phyloP scores from a whole-genome alignment of 2,797 vertebrate genomes.

The Enteromius viviparus region DNA sequence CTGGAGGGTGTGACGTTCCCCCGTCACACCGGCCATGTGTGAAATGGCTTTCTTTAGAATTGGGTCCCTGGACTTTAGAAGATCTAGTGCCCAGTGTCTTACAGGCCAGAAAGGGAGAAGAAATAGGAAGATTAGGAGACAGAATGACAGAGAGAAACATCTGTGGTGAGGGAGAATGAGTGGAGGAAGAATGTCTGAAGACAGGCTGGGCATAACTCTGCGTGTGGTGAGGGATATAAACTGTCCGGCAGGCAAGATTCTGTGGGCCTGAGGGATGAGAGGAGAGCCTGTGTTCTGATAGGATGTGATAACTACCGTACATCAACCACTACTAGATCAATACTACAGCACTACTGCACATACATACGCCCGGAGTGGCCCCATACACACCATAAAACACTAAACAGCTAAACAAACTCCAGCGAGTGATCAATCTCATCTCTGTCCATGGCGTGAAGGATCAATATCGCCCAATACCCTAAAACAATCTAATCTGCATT shows the following conservation, averaged over 20 bases:
- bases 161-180: slow-evolving; percentile 34
- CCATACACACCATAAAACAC: slow-evolving; percentile 39
- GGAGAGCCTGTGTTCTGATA: slow-evolving; percentile 52
- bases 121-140: slow-evolving; percentile 13
- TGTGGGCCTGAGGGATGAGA: slow-evolving; percentile 48
- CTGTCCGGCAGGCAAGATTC: slow-evolving; percentile 29
- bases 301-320: slow-evolving; percentile 59
- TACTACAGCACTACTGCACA: slow-evolving; percentile 50
- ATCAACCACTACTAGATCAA: slow-evolving; percentile 53
- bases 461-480: slow-evolving; percentile 9
- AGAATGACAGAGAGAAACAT: slow-evolving; percentile 40
- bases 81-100: slow-evolving; percentile 21
- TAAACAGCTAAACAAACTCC: slow-evolving; percentile 2
- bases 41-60: slow-evolving; percentile 40
- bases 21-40: slow-evolving; percentile 27
- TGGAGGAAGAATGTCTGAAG: slow-evolving; percentile 20
- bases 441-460: not conserved
- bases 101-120: slow-evolving; percentile 7
- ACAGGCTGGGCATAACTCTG: slow-evolving; percentile 50
- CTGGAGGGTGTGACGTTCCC: slow-evolving; percentile 4
- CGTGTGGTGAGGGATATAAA: slow-evolving; percentile 38
- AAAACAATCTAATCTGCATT: slow-evolving; percentile 1
- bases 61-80: slow-evolving; percentile 27
- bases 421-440: slow-evolving; percentile 28
- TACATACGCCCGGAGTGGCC: slow-evolving; percentile 22